Conservation (phyloP, 2,113 vertebrate genomes). For the Hydrolagus affinis region DNA sequence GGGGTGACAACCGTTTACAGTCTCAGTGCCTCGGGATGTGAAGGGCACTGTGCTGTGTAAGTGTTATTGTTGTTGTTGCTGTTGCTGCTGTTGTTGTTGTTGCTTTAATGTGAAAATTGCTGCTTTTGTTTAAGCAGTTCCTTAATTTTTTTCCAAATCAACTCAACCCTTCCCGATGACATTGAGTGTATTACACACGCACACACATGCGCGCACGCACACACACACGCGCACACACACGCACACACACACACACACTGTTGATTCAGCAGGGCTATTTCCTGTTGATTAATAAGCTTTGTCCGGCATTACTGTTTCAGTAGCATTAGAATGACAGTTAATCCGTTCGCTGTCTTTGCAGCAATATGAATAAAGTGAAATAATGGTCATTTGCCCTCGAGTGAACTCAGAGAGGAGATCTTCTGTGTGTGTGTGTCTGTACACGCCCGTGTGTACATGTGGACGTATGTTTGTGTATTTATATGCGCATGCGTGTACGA, state of each 20-base stretch:
- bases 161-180: constrained; percentile 4
- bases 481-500: too few relatives aligned
- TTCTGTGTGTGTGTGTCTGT: neutral
- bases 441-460: too few relatives aligned
- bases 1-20: too few relatives aligned
- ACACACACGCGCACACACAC: too few relatives aligned
- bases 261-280: constrained; percentile 67
- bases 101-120: too few relatives aligned
- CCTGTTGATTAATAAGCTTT: constrained; percentile 70
- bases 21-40: too few relatives aligned
- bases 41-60: too few relatives aligned
- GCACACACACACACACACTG: constrained; percentile 64
- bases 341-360: constrained; percentile 62
- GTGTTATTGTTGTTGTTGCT: too few relatives aligned
- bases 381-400: constrained; percentile 65
- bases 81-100: too few relatives aligned
- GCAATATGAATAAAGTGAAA: constrained; percentile 53
- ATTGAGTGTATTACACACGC: constrained; percentile 40
- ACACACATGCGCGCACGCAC: constrained; percentile 35
- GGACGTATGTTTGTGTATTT: too few relatives aligned
- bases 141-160: neutral
- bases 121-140: neutral
- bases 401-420: constrained; percentile 58
- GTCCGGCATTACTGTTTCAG: constrained; percentile 66
- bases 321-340: constrained; percentile 64